Evolutionary conservation across 2,797 vertebrate genomes (phyloP), one percentile per base, ranked within the genome.

Genomic region (Acipenser ruthenus): DNA sequence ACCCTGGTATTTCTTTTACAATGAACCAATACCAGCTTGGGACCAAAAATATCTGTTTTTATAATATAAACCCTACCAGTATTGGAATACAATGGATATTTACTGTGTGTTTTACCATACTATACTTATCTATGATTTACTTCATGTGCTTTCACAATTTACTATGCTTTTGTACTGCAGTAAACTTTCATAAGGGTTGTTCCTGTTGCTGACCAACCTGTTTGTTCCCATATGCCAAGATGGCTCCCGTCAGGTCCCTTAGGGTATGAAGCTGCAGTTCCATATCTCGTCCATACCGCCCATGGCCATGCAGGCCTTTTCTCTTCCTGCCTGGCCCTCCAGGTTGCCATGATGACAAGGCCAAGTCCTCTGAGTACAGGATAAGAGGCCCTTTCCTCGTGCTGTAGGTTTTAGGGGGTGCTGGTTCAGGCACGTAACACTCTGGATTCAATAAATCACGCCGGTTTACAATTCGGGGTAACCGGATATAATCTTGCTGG

Each of bases 381-480:
- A 90, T 70, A 9, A 92, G 79, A 0, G 76, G 79, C 0, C 86
- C 89, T 61, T 72, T 87, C 37, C 88, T 88, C 7, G 87, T 92
- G 72, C 87, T 92, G 74, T 85, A 92, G 0, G 88, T 92, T 84
- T 91, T 92, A 15, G 88, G 88, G 60, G 90, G 83, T 1, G 62
- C 67, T 0, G 80, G 70, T 10, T 80, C 79, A 5, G 61, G 62
- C 15, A 65, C 73, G 23, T 67, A 55, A 9, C 9, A 9, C 9
- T 9, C 9, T 9, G 52, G 52, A 9, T n/a, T 55, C 4, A 55
- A n/a, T n/a, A n/a, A n/a, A 9, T n/a, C 50, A 7, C 75, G 65
- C 50, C 82, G 67, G 12, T 8, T 66, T 0, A 80, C 80, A 5
- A 80, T 84, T 67, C 52, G 69, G 56, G 82, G 77, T 67, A 87